Conservation (phyloP, 2,797 vertebrate genomes). For the Streptopelia turtur region DNA sequence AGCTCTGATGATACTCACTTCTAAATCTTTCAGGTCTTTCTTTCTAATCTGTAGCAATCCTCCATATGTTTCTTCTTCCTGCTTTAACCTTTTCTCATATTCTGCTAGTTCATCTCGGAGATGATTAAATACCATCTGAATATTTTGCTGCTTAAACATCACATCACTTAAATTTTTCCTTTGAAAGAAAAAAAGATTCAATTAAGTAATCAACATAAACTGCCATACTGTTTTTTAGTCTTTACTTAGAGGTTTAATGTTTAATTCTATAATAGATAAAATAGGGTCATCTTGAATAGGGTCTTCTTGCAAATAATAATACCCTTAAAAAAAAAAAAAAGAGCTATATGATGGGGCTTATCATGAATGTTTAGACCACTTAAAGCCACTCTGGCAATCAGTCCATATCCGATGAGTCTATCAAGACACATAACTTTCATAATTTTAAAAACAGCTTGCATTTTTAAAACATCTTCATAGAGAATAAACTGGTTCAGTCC, state of each 20-base stretch:
- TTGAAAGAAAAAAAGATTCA: conserved; percentile 8
- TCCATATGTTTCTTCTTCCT: conserved; percentile 67
- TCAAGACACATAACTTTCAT: background rate
- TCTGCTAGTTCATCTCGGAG: conserved; percentile 74
- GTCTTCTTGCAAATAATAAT: background rate
- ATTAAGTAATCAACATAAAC: background rate
- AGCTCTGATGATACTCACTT: conserved; percentile 72
- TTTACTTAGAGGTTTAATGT: background rate
- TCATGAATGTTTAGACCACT: background rate
- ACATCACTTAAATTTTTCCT: conserved; percentile 29
- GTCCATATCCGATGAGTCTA: background rate
- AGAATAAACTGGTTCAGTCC: background rate
- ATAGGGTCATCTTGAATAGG: background rate
- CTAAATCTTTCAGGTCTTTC: conserved; percentile 68
- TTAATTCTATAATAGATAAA: background rate
- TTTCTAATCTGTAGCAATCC: conserved; percentile 72
- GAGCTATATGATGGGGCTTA: background rate
- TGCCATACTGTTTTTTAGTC: background rate
- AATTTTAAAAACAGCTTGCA: background rate
- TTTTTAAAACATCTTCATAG: background rate
- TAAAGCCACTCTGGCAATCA: background rate
- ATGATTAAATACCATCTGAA: conserved; percentile 75
- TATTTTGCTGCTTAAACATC: conserved; percentile 77
- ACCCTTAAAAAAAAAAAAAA: background rate
- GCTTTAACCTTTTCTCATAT: conserved; percentile 74